Conservation (phyloP, 1,140 invertebrate genomes). For the Ips nitidus region DNA sequence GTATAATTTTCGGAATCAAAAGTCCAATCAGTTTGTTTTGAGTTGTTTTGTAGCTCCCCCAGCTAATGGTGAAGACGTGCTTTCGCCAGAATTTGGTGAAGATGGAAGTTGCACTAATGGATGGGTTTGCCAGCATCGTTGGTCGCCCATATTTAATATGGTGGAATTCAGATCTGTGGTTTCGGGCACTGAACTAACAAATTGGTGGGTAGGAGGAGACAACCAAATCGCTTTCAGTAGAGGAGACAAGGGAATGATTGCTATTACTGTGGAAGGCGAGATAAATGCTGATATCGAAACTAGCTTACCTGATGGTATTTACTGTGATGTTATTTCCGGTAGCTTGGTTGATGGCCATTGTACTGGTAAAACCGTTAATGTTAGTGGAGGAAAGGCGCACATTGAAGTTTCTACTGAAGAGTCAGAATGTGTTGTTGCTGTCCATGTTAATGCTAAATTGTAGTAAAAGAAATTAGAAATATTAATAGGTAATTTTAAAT, state of each 20-base stretch:
- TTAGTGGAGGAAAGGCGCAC: conserved; percentile 64
- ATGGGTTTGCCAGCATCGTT: conserved; percentile 90
- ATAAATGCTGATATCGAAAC: conserved; percentile 63
- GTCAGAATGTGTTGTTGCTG: conserved; percentile 75
- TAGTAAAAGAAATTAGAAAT: conserved; percentile 5
- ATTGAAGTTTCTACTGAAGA: conserved; percentile 62
- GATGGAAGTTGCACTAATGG: conserved; percentile 73
- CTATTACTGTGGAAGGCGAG: conserved; percentile 68
- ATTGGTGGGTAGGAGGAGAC: conserved; percentile 75
- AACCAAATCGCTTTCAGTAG: conserved; percentile 78
- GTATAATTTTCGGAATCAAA: conserved; percentile 40
- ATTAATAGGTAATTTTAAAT: too few species aligned
- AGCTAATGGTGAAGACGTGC: conserved; percentile 62
- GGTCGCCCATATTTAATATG: conserved; percentile 82
- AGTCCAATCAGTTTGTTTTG: not conserved
- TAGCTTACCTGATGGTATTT: conserved; percentile 72
- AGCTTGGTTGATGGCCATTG: conserved; percentile 62
- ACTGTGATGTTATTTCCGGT: conserved; percentile 88
- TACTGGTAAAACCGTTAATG: conserved; percentile 68
- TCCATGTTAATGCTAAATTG: conserved; percentile 60
- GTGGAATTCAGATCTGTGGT: conserved; percentile 72
- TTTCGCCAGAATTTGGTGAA: conserved; percentile 64
- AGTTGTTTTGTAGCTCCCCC: conserved; percentile 57
- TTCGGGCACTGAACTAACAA: conserved; percentile 54
- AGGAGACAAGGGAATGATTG: conserved; percentile 71